Conservation (phyloP, 92 coral and sea anemone species). For the Palythoa grandiflora region DNA sequence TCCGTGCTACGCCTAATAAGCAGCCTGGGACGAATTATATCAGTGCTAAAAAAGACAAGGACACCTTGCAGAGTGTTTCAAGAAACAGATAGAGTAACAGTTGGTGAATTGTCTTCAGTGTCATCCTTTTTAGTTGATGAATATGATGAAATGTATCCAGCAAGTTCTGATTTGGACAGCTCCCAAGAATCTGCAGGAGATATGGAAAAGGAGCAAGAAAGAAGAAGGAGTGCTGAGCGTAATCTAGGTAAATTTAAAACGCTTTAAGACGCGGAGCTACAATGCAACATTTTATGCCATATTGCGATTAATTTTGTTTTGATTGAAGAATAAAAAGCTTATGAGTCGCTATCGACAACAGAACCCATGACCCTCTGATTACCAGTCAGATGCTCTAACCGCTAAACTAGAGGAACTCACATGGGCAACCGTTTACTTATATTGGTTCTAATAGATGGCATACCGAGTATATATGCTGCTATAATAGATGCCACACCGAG, state of each 20-base stretch:
- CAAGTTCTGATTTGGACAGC: constrained; percentile 81
- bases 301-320: too few relatives aligned
- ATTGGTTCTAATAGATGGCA: too few relatives aligned
- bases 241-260: neutral
- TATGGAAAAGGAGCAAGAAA: constrained; percentile 83
- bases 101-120: neutral
- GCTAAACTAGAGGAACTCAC: too few relatives aligned
- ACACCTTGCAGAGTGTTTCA: constrained; percentile 43
- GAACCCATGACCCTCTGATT: too few relatives aligned
- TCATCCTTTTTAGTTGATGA: neutral
- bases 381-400: too few relatives aligned
- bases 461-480: too few relatives aligned
- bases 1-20: constrained; percentile 58
- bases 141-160: constrained; percentile 36
- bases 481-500: too few relatives aligned
- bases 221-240: constrained; percentile 63
- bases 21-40: constrained; percentile 70
- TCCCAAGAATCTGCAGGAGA: constrained; percentile 92
- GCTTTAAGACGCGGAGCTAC: too few relatives aligned
- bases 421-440: too few relatives aligned
- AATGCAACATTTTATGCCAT: too few relatives aligned
- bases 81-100: neutral
- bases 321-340: too few relatives aligned
- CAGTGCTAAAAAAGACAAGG: constrained; percentile 81
- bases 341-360: too few relatives aligned